Conservation (phyloP, 2,113 vertebrate species). For the Axis porcinus region DNA sequence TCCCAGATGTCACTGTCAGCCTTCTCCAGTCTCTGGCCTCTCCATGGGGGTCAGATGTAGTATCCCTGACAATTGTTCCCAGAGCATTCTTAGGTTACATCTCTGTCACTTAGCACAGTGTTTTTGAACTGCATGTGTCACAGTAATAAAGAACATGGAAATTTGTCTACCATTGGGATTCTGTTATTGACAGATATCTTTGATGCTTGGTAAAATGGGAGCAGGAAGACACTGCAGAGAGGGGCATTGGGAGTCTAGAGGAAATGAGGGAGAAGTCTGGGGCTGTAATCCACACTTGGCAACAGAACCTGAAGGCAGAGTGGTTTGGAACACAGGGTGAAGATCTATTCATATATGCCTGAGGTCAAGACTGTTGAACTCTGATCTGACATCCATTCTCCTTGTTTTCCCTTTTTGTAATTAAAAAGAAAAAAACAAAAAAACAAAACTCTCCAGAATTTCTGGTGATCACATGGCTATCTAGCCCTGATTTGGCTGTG, state of each 20-base stretch:
- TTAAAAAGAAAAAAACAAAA: neutral
- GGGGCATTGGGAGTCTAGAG: neutral
- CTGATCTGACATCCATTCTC: neutral
- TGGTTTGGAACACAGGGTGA: neutral
- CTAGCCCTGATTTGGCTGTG: neutral
- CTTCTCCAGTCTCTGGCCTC: neutral
- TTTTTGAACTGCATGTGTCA: neutral
- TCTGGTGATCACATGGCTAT: neutral
- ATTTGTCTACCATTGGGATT: neutral
- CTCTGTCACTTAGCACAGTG: neutral
- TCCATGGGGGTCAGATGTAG: fast-evolving
- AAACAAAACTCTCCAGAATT: neutral
- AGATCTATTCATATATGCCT: neutral
- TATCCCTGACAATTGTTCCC: neutral
- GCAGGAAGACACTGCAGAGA: neutral
- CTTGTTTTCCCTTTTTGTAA: neutral
- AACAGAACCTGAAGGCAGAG: neutral
- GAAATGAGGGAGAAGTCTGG: neutral
- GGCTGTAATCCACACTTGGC: neutral
- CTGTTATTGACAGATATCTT: neutral
- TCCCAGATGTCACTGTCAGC: neutral
- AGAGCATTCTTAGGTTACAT: neutral
- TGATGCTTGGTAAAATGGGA: neutral
- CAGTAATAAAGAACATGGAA: neutral
- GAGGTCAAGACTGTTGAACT: neutral